Percentiles rank a stretch among this genome's conserved stretches.
Evolutionary conservation across 2,113 vertebrate species (phyloP).

Genomic region (Eolophus roseicapilla): DNA sequence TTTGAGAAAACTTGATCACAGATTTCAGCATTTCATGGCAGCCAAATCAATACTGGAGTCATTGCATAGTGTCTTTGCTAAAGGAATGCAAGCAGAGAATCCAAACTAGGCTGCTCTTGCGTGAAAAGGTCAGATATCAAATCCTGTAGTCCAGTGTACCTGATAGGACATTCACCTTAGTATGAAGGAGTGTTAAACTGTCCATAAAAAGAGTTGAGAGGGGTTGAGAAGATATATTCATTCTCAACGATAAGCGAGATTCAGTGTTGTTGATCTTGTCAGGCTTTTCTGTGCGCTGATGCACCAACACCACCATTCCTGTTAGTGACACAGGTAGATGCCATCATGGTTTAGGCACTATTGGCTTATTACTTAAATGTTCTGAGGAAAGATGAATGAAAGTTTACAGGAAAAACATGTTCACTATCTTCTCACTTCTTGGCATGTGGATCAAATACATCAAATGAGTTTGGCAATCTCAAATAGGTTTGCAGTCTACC

Average conservation of each 20-base stretch:
- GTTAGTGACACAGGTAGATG: not conserved
- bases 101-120: not conserved
- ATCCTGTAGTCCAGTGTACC: not conserved
- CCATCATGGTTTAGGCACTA: not conserved
- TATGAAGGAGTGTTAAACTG: too few relatives aligned
- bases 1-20: not conserved
- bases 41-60: not conserved
- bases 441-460: not conserved
- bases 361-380: not conserved
- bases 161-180: rapidly evolving
- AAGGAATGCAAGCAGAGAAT: not conserved
- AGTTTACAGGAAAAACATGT: not conserved
- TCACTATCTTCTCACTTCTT: not conserved
- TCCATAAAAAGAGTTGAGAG: not conserved
- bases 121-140: not conserved
- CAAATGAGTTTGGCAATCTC: not conserved
- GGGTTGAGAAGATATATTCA: not conserved
- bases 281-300: not conserved
- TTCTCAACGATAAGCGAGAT: not conserved
- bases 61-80: not conserved
- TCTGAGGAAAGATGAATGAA: not conserved
- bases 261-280: not conserved
- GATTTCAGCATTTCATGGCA: not conserved
- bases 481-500: not conserved
- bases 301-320: not conserved